Conservation (phyloP, 2,797 vertebrate species). For the Platalea minor region DNA sequence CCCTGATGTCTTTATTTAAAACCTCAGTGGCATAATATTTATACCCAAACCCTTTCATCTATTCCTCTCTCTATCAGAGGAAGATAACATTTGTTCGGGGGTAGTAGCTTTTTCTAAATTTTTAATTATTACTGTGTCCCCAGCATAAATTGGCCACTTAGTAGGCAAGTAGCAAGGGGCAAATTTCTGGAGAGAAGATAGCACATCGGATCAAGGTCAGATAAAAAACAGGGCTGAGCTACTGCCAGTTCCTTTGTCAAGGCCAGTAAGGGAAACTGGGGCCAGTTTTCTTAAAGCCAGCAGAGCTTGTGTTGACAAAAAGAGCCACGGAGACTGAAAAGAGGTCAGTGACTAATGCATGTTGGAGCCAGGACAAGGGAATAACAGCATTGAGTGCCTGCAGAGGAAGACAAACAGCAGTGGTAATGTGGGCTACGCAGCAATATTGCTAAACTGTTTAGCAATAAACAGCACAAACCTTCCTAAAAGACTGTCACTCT, state of each 20-base stretch:
- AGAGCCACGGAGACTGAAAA: not conserved
- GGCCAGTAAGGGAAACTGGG: not conserved
- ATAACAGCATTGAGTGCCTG: not conserved
- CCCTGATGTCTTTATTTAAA: not conserved
- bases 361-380: slow-evolving; percentile 25
- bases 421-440: not conserved
- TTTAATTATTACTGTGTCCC: not conserved
- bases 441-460: not conserved
- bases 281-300: not conserved
- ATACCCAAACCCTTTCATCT: not conserved
- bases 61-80: not conserved
- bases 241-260: not conserved
- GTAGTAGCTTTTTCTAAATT: fast-evolving
- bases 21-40: not conserved
- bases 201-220: not conserved
- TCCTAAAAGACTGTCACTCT: not conserved
- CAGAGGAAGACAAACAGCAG: not conserved
- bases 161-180: not conserved
- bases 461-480: not conserved
- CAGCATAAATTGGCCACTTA: not conserved
- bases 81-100: not conserved
- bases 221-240: not conserved
- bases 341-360: slow-evolving; percentile 24
- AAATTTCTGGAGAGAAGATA: not conserved
- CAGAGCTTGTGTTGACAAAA: not conserved